phyloP scores from a whole-genome alignment of 2,888 invertebrate genomes.

The Himalopsyche kuldschensis region DNA sequence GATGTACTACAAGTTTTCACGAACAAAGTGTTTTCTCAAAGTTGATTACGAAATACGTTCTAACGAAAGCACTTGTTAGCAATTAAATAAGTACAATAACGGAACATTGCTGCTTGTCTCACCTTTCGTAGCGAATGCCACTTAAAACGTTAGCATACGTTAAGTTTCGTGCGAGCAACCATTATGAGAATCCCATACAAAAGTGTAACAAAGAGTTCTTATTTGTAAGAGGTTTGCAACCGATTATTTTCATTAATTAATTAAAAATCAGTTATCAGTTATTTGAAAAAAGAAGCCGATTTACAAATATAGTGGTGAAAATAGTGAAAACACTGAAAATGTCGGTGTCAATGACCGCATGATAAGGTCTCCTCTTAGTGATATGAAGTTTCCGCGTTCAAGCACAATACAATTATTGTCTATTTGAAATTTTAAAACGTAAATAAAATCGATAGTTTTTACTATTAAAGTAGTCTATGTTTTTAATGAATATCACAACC shows the following conservation, averaged over 20 bases:
- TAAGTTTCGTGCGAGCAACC: neutral
- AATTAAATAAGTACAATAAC: conserved; percentile 1
- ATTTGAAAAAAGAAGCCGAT: no score
- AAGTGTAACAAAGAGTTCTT: neutral
- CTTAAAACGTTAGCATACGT: conserved; percentile 1
- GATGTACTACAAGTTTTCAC: neutral
- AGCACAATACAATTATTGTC: no score
- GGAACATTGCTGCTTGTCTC: conserved; percentile 1
- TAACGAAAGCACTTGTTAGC: conserved; percentile 5
- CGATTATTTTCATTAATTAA: neutral
- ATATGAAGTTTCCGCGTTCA: no score
- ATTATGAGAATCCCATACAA: neutral
- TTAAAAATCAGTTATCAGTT: no score
- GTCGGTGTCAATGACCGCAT: no score
- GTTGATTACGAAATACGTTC: neutral
- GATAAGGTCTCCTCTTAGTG: no score
- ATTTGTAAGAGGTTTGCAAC: neutral
- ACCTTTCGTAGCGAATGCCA: neutral
- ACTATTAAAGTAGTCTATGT: no score
- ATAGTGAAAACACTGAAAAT: no score
- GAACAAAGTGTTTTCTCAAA: neutral
- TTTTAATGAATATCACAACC: no score
- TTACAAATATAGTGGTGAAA: no score
- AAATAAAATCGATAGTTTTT: no score
- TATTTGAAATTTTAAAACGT: no score